A percentile compares a stretch with the other conserved stretches of the same genome.
These are phyloP conservation scores for Oryzias woworae DNA, from an alignment of 2,113 vertebrate genomes.

Conservation along the genomic window DNA sequence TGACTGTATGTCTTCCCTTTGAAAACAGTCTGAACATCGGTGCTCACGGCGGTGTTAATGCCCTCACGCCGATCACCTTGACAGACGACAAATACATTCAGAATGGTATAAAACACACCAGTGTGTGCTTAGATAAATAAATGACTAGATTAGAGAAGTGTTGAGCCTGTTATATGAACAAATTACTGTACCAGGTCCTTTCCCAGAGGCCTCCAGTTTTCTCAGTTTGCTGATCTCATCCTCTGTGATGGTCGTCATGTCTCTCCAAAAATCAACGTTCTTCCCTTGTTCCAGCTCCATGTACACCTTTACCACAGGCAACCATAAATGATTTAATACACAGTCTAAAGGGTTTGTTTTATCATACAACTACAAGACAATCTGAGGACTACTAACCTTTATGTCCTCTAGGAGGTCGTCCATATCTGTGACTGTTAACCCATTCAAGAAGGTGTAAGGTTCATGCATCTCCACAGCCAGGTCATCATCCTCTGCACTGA, in stretches of 20 bases:
- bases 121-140: neutral
- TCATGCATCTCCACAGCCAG: slow-evolving; percentile 97
- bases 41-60: slow-evolving; percentile 93
- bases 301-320: slow-evolving; percentile 82
- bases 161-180: no score
- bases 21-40: slow-evolving; percentile 91
- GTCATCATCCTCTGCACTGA: slow-evolving; percentile 94
- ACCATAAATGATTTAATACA: no score
- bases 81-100: neutral
- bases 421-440: slow-evolving; percentile 93
- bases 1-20: slow-evolving; percentile 98
- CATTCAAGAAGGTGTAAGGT: slow-evolving; percentile 94
- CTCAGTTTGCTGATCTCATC: slow-evolving; percentile 95
- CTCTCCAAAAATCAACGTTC: slow-evolving; percentile 96
- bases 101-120: neutral
- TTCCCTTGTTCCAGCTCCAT: slow-evolving; percentile 99
- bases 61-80: slow-evolving; percentile 94
- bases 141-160: no score
- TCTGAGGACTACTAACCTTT: slow-evolving; percentile 77
- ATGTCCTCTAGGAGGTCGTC: slow-evolving; percentile 98
- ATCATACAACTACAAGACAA: neutral
- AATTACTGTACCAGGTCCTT: slow-evolving; percentile 85
- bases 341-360: neutral
- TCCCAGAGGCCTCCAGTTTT: slow-evolving; percentile 91
- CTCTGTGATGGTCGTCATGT: slow-evolving; percentile 97